phyloP scores from a whole-genome alignment of 2,888 invertebrate genomes.

The Torymus aiolomorphi region DNA sequence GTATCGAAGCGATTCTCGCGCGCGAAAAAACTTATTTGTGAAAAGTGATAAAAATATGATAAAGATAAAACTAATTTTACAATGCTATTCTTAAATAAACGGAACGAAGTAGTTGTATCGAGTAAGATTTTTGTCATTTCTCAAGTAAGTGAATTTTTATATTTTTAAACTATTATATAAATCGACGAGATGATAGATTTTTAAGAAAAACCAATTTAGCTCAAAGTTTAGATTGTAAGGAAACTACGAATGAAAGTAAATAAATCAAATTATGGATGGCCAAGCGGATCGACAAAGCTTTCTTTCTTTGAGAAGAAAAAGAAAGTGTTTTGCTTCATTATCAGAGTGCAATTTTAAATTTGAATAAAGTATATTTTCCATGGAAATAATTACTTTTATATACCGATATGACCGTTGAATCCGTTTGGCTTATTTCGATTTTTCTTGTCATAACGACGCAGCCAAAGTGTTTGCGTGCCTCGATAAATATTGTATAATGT shows the following conservation, averaged over 20 bases:
- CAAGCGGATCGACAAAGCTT: constrained; percentile 40
- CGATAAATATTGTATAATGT: constrained; percentile 55
- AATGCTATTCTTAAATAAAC: constrained; percentile 50
- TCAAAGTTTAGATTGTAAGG: constrained; percentile 49
- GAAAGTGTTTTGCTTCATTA: constrained; percentile 31
- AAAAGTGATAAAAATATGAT: constrained; percentile 49
- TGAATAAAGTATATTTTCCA: constrained; percentile 31
- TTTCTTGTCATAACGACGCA: constrained; percentile 51
- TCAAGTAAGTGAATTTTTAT: constrained; percentile 57
- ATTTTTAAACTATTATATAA: constrained; percentile 54
- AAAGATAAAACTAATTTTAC: constrained; percentile 52
- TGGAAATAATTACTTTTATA: constrained; percentile 28
- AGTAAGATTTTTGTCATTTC: constrained; percentile 54
- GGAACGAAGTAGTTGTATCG: constrained; percentile 57
- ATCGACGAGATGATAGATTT: constrained; percentile 52
- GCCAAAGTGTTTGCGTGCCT: constrained; percentile 52
- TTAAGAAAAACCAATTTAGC: constrained; percentile 47
- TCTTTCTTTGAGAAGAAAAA: constrained; percentile 23
- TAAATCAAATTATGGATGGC: constrained; percentile 42
- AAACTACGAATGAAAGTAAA: constrained; percentile 48
- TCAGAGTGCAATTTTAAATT: constrained; percentile 49
- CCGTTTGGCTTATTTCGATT: constrained; percentile 50
- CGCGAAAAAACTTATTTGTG: constrained; percentile 26
- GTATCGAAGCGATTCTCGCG: neutral
- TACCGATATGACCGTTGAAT: neutral